Conservation (phyloP, 2,888 invertebrate species). For the Alcis repandata region DNA sequence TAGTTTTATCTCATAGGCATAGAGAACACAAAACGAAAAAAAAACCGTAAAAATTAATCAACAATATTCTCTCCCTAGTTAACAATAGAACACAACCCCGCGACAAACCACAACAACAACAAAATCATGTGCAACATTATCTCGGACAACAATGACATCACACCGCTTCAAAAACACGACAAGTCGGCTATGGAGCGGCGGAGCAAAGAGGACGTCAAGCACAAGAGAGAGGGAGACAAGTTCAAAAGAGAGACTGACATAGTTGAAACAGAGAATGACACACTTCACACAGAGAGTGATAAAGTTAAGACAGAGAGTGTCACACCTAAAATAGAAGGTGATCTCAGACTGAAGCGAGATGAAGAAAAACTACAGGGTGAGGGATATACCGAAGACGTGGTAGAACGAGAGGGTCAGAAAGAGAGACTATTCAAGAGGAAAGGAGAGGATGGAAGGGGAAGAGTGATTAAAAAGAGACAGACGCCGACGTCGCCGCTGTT, state of each 20-base stretch:
- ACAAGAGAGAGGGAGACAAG: constrained; percentile 48
- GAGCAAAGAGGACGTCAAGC: constrained; percentile 69
- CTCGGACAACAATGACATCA: constrained; percentile 35
- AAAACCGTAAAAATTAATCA: not conserved
- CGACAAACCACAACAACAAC: constrained; percentile 63
- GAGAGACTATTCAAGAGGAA: constrained; percentile 81
- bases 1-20: too few species aligned
- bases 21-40: too few species aligned
- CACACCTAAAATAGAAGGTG: constrained; percentile 47
- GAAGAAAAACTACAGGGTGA: constrained; percentile 5
- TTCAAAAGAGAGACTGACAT: constrained; percentile 58
- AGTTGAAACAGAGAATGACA: constrained; percentile 34
- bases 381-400: not conserved
- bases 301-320: not conserved
- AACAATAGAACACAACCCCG: constrained; percentile 96
- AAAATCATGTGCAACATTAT: constrained; percentile 49
- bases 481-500: constrained; percentile 74
- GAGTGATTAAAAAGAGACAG: constrained; percentile 72
- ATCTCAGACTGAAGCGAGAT: constrained; percentile 35
- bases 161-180: constrained; percentile 27
- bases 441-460: constrained; percentile 72
- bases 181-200: constrained; percentile 29
- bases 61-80: constrained; percentile 79
- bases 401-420: constrained; percentile 69
- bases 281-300: not conserved